Conservation (phyloP, 1,140 invertebrate species). For the Tetraneura akinire region DNA sequence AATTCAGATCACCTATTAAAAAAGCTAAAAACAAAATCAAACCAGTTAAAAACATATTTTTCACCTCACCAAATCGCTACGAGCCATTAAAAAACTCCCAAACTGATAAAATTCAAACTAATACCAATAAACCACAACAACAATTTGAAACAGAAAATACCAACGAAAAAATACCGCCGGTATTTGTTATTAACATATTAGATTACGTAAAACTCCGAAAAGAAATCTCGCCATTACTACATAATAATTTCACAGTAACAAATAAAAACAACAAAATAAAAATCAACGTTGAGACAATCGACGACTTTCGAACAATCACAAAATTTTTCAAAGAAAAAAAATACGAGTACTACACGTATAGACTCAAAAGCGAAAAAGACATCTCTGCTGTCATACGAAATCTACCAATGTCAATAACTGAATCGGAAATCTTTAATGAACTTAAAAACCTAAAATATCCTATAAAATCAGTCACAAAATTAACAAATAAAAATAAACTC, state of each 20-base stretch:
- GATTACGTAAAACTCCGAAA: neutral
- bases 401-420: constrained; percentile 24
- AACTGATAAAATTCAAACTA: neutral
- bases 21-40: neutral
- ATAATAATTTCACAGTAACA: neutral
- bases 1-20: constrained; percentile 17
- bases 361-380: constrained; percentile 24
- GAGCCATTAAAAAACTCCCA: constrained; percentile 1
- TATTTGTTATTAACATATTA: neutral
- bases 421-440: constrained; percentile 24
- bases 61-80: constrained; percentile 3
- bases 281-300: constrained; percentile 17
- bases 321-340: neutral
- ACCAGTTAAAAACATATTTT: constrained; percentile 20
- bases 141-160: constrained; percentile 21
- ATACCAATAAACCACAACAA: constrained; percentile 4
- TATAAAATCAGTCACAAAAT: constrained; percentile 14
- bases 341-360: constrained; percentile 29
- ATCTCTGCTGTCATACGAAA: constrained; percentile 8
- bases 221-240: neutral
- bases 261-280: constrained; percentile 29
- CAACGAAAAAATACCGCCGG: constrained; percentile 1
- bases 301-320: neutral
- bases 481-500: constrained; percentile 36
- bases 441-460: neutral